Percentiles rank a stretch among this genome's conserved stretches.
These are phyloP conservation scores for Cryptoblepharus egeriae DNA, from an alignment of 2,797 vertebrate genomes.

Conservation along the genomic window DNA sequence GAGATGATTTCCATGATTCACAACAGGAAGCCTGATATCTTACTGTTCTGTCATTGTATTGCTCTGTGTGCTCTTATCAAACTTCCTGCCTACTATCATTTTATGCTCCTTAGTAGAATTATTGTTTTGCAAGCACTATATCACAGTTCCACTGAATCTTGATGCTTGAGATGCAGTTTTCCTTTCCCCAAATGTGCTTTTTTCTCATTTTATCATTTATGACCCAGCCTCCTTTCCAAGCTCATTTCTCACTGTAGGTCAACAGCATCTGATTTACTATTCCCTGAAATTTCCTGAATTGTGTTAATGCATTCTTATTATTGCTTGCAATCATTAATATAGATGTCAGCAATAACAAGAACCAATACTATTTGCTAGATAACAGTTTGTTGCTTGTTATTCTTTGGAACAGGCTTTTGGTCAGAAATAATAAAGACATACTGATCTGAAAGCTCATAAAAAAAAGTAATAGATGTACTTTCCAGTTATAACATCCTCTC, in stretches of 20 bases:
- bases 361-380: not conserved
- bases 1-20: not conserved
- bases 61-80: constrained; percentile 31
- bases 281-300: not conserved
- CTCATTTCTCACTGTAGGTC: not conserved
- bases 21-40: constrained; percentile 3
- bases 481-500: not conserved
- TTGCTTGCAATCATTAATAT: not conserved
- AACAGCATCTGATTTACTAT: not conserved
- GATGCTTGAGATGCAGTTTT: not conserved
- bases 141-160: not conserved
- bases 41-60: constrained; percentile 21
- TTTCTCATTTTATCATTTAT: not conserved
- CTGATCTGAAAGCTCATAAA: not conserved
- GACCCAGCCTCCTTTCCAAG: not conserved
- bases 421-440: constrained; percentile 3
- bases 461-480: constrained; percentile 2
- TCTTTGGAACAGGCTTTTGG: not conserved
- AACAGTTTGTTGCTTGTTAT: not conserved
- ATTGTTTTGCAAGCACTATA: constrained; percentile 15
- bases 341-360: not conserved
- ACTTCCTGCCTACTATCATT: constrained; percentile 30
- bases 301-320: not conserved
- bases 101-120: constrained; percentile 24
- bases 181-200: not conserved